Conservation (phyloP, 1,140 invertebrate species). For the Drosophila lacertosa region DNA sequence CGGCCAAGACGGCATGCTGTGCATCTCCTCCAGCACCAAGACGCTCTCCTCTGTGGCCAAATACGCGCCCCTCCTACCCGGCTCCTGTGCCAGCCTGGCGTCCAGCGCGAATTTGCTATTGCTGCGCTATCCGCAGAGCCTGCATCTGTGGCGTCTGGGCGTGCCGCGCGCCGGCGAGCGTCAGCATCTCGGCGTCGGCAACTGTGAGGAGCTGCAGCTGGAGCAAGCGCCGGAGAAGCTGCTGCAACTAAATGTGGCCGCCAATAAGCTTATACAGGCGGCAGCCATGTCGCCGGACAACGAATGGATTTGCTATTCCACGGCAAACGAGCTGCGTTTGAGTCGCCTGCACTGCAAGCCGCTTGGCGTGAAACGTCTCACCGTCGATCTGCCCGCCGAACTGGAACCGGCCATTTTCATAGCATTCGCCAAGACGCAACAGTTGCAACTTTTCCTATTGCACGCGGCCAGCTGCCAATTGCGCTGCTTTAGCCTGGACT, state of each 20-base stretch:
- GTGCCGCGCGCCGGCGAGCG: slow-evolving; percentile 41
- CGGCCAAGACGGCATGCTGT: slow-evolving; percentile 91
- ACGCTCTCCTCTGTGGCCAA: slow-evolving; percentile 87
- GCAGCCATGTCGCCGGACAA: slow-evolving; percentile 88
- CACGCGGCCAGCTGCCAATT: slow-evolving; percentile 56
- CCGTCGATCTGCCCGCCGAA: slow-evolving; percentile 82
- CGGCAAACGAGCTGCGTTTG: slow-evolving; percentile 87
- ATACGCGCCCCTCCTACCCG: slow-evolving; percentile 89
- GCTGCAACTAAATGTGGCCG: slow-evolving; percentile 85
- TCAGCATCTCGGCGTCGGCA: not conserved
- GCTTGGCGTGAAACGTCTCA: slow-evolving; percentile 84
- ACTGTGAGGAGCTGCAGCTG: slow-evolving; percentile 37
- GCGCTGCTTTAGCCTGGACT: slow-evolving; percentile 44
- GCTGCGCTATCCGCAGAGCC: slow-evolving; percentile 88
- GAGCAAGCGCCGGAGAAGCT: slow-evolving; percentile 87
- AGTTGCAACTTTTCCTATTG: slow-evolving; percentile 75
- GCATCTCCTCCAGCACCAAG: slow-evolving; percentile 86
- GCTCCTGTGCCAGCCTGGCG: slow-evolving; percentile 87
- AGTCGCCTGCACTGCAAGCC: slow-evolving; percentile 84
- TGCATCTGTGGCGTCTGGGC: slow-evolving; percentile 89
- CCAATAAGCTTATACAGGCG: slow-evolving; percentile 59
- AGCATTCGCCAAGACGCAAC: slow-evolving; percentile 84
- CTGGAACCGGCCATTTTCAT: slow-evolving; percentile 84
- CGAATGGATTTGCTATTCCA: slow-evolving; percentile 90
- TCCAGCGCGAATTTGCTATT: slow-evolving; percentile 86